Evolutionary conservation across 2,888 invertebrate genomes (phyloP), one percentile per base, ranked within the genome.

Genomic region (Lycocerus yunnanus): DNA sequence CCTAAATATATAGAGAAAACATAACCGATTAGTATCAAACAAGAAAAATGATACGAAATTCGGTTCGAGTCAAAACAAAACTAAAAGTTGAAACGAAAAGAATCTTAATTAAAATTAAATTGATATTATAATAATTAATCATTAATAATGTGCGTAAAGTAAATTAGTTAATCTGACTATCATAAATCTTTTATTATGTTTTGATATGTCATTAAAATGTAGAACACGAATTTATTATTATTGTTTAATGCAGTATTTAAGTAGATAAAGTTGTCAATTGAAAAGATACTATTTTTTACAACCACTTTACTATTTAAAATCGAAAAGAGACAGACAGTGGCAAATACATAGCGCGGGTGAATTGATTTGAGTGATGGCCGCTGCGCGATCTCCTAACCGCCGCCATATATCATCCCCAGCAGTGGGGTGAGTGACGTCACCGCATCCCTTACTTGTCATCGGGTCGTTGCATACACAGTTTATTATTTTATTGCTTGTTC

Each of bases 321-420:
- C 69, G 69, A 75, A 75, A 76, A 74, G 73, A 78, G 77, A 73
- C 70, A 77, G 78, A 73, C 73, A 77, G 78, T 81, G 80, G 80
- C 80, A 80, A 80, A 81, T 79, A 80, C 78, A 79, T 79, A 78
- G 80, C 78, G 81, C 80, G 83, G 81, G 81, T 82, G 84, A 85
- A 85, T 85, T 85, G 85, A 86, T 86, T 88, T 89, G 89, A 89
- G 88, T 89, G 89, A 89, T 89, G 89, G 89, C 88, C 88, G 88
- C 88, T 86, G 86, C 87, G 88, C 88, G 88, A 88, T 88, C 88
- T 88, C 86, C 88, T 88, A 89, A 88, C 89, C 88, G 88, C 87
- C 88, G 89, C 89, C 88, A 89, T 89, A 89, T 88, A 89, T 89
- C 89, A 89, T 89, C 88, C 88, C 88, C 88, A 86, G 87, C 86